phyloP scores from a whole-genome alignment of 2,113 vertebrate genomes.

The Marcusenius ussheri region DNA sequence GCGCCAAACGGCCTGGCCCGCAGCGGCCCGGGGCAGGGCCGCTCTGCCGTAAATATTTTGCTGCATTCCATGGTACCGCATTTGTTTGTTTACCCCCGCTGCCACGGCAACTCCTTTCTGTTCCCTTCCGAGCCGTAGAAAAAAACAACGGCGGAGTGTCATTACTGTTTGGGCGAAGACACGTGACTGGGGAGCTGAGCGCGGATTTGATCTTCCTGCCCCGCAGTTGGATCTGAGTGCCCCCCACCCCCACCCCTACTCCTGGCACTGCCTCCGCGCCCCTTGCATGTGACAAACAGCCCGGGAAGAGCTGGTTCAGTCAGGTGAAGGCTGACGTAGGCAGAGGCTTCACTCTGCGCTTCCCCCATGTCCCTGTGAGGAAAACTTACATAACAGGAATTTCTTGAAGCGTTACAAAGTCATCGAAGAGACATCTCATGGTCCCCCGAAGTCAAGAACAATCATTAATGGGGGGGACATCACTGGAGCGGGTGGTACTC shows the following conservation, averaged over 20 bases:
- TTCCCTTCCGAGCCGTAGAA: constrained; percentile 44
- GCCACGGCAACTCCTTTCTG: constrained; percentile 69
- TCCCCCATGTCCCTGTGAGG: not conserved
- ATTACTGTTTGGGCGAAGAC: constrained; percentile 62
- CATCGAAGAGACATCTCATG: not conserved
- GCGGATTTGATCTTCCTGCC: constrained; percentile 54
- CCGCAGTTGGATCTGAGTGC: constrained; percentile 7
- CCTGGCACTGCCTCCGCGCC: not conserved
- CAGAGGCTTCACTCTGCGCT: not conserved
- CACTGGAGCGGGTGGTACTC: not conserved
- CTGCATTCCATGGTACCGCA: constrained; percentile 70
- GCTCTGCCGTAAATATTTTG: constrained; percentile 73
- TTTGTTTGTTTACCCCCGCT: constrained; percentile 75
- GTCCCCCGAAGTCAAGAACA: not conserved
- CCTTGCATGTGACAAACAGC: not conserved
- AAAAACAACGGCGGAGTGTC: constrained; percentile 51
- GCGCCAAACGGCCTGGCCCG: constrained; percentile 53
- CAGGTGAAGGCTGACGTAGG: not conserved
- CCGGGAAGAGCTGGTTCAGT: not conserved
- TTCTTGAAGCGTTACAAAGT: not conserved
- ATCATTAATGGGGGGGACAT: not conserved
- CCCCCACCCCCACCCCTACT: not conserved
- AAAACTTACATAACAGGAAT: not conserved
- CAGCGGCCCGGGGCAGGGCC: constrained; percentile 63
- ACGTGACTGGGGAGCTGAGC: constrained; percentile 52